Evolutionary conservation across 2,113 vertebrate species (phyloP), one percentile per base, ranked within the genome.

Genomic region (Turnix velox): DNA sequence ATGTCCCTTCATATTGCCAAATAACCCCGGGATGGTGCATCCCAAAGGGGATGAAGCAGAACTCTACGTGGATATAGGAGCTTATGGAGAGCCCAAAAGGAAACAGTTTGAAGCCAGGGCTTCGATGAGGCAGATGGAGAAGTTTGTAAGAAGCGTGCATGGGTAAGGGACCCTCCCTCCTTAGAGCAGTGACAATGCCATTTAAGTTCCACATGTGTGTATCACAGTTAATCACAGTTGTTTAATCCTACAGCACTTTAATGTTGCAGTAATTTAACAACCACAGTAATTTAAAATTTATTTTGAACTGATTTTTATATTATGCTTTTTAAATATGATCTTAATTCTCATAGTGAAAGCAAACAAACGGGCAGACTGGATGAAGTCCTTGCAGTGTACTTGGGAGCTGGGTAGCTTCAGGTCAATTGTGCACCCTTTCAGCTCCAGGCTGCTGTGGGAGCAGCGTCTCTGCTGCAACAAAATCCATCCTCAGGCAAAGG

Each of bases 61-160:
- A 90, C 97, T 99, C 59, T 99, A 99, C 1, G 98, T 99, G 81
- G 99, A 99, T 78, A 98, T 99, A 1, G 99, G 99, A 7, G 99
- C 99, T 16, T 99, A 99, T 4, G 99, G 99, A 51, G 98, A 99
- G 68, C 99, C 99, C 2, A 97, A 96, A 28, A 98, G 98, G 69
- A 99, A 99, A 94, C 98, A 99, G 52, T 99, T 99, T 91, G 98
- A 99, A 95, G 99, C 99, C 67, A 98, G 96, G 66, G 98, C 98
- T 30, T 99, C 99, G 17, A 99, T 98, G 78, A 98, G 99, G 42
- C 99, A 98, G 95, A 96, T 99, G 95, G 99, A 99, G 96, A 99
- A 99, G 96, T 99, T 99, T 93, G 99, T 99, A 62, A 97, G 99
- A 93, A 98, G 98, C 0, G 98, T 99, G 72, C 98, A 99, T 2